Evolutionary conservation across 2,113 vertebrate species (phyloP).

Genomic region (Daboia siamensis): DNA sequence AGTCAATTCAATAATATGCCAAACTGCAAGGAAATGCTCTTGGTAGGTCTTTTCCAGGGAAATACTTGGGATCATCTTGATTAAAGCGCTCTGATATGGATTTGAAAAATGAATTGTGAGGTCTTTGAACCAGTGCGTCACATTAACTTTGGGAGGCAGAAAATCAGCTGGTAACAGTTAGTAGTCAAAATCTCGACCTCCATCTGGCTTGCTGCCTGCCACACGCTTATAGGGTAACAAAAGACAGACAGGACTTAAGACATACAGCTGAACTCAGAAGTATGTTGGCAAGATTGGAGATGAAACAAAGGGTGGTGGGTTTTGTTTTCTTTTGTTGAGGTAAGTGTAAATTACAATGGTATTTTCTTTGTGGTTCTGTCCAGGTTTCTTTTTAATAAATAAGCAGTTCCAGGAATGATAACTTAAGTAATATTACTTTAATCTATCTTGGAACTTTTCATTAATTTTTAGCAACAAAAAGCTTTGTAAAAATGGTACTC

Average conservation of each 20-base stretch:
- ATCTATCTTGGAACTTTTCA: not conserved
- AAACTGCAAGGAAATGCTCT: not conserved
- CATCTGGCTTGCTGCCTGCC: conserved; percentile 57
- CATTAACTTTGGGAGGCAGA: conserved; percentile 40
- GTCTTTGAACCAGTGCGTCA: conserved; percentile 35
- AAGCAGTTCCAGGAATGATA: conserved; percentile 55
- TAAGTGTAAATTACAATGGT: conserved; percentile 55
- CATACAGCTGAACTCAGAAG: conserved; percentile 37
- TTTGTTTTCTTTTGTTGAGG: conserved; percentile 32
- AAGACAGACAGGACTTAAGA: conserved; percentile 49
- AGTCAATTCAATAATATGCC: not conserved
- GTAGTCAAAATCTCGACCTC: conserved; percentile 13
- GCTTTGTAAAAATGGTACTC: not conserved
- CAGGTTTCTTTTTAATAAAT: conserved; percentile 49
- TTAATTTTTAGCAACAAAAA: conserved; percentile 26
- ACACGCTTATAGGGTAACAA: conserved; percentile 55
- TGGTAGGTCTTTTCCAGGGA: not conserved
- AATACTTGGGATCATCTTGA: not conserved
- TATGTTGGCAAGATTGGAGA: conserved; percentile 13
- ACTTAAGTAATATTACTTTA: conserved; percentile 34
- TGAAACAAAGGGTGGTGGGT: conserved; percentile 37
- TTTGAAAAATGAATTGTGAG: not conserved
- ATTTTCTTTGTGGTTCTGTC: conserved; percentile 58
- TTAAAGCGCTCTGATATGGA: not conserved
- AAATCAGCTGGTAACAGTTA: conserved; percentile 43